Percentiles rank a stretch among this genome's conserved stretches.
Conservation (phyloP, 1,140 invertebrate species). For the Drosophila athabasca region DNA sequence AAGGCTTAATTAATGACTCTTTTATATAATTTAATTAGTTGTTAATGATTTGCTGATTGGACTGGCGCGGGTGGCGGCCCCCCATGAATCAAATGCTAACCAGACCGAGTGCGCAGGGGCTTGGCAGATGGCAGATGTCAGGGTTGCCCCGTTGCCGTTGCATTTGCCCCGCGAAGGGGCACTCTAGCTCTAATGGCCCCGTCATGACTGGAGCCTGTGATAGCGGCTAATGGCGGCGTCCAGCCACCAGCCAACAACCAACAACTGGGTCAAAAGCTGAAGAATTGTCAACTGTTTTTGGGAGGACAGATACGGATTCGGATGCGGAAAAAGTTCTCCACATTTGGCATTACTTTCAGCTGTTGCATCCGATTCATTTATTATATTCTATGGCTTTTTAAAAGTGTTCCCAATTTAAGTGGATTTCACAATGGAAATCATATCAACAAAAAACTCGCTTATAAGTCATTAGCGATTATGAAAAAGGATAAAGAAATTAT, state of each 20-base stretch:
- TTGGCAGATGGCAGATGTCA: constrained; percentile 80
- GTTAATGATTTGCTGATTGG: constrained; percentile 78
- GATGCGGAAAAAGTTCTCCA: neutral
- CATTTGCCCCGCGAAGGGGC: constrained; percentile 45
- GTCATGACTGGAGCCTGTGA: constrained; percentile 25
- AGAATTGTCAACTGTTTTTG: constrained; percentile 18
- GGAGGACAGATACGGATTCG: neutral
- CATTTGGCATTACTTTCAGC: neutral
- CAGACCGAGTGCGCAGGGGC: constrained; percentile 57
- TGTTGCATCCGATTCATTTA: neutral
- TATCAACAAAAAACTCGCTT: no score
- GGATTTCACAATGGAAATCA: no score
- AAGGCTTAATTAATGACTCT: constrained; percentile 73
- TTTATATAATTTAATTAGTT: constrained; percentile 82
- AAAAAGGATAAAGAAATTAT: no score
- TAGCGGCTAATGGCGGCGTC: constrained; percentile 30
- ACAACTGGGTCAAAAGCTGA: constrained; percentile 22
- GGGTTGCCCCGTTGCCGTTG: constrained; percentile 56
- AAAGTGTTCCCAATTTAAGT: no score
- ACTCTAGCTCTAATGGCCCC: constrained; percentile 14
- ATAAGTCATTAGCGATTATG: no score
- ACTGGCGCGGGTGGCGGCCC: constrained; percentile 48
- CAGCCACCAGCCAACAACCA: neutral
- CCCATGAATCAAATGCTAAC: constrained; percentile 70
- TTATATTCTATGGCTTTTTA: neutral